Percentiles rank a stretch among this genome's conserved stretches.
phyloP scores from a whole-genome alignment of 2,888 invertebrate species.

The Machimus rusticus region DNA sequence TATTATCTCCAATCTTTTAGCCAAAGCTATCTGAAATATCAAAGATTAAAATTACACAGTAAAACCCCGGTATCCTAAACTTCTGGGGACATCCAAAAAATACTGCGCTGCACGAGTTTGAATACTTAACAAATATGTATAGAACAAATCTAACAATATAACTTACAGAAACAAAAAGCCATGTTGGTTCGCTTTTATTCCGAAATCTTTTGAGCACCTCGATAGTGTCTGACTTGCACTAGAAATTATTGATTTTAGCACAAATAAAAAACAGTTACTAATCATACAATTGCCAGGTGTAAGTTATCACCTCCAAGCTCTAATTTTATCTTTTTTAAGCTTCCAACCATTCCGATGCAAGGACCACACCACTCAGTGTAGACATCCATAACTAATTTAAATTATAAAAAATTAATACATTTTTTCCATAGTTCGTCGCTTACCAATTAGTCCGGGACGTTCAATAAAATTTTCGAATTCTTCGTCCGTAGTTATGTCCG shows the following conservation, averaged over 20 bases:
- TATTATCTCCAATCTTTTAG: too few relatives aligned
- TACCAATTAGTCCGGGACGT: constrained; percentile 77
- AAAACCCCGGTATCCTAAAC: too few relatives aligned
- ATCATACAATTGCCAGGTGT: constrained; percentile 71
- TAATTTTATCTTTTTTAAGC: constrained; percentile 84
- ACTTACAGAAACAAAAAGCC: constrained; percentile 85
- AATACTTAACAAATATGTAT: background rate
- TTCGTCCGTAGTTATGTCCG: constrained; percentile 82
- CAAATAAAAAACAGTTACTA: background rate
- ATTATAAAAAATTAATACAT: constrained; percentile 36
- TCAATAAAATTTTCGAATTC: constrained; percentile 83
- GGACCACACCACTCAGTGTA: constrained; percentile 94
- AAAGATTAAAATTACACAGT: too few relatives aligned
- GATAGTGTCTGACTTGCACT: constrained; percentile 76
- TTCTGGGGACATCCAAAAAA: too few relatives aligned
- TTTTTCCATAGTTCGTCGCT: constrained; percentile 16
- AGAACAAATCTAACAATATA: constrained; percentile 26
- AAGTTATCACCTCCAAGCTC: constrained; percentile 84
- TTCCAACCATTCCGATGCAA: constrained; percentile 83
- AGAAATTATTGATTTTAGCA: background rate
- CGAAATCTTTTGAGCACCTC: constrained; percentile 76
- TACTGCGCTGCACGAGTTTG: too few relatives aligned
- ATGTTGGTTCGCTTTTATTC: constrained; percentile 86
- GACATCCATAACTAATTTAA: constrained; percentile 77
- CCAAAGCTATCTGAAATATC: too few relatives aligned